These are phyloP conservation scores for Dasyornis broadbenti DNA, from an alignment of 2,113 vertebrate genomes.

Conservation along the genomic window DNA sequence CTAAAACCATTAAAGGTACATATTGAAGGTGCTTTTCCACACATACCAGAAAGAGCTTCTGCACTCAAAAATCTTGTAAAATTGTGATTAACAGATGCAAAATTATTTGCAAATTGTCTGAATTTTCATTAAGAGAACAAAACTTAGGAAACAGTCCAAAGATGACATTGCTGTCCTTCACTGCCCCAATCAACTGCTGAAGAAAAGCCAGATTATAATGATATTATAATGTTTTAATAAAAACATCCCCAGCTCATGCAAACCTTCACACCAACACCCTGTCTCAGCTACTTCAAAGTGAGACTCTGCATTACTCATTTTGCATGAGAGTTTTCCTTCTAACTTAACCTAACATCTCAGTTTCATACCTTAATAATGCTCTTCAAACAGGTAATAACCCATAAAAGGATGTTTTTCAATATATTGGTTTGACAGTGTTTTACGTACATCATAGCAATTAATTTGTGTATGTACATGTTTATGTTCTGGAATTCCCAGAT, in stretches of 20 bases:
- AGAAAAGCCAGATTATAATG: not conserved
- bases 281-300: not conserved
- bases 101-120: not conserved
- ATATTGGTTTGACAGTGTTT: not conserved
- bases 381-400: not conserved
- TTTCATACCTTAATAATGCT: not conserved
- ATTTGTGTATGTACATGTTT: not conserved
- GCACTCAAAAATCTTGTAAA: not conserved
- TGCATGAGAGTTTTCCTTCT: not conserved
- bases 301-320: not conserved
- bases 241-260: rapidly evolving
- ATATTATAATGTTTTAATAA: not conserved
- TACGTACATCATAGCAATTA: not conserved
- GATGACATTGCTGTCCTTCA: not conserved
- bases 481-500: not conserved
- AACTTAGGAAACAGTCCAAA: not conserved
- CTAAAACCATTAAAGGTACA: not conserved
- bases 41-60: not conserved
- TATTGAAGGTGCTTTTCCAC: not conserved
- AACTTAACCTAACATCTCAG: not conserved
- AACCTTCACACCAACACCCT: not conserved
- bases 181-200: not conserved
- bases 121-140: not conserved
- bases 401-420: not conserved
- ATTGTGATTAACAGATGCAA: not conserved